Percentiles rank a stretch among this genome's conserved stretches.
These are phyloP conservation scores for Oryzias sinensis DNA, from an alignment of 2,797 vertebrate species.

Conservation along the genomic window DNA sequence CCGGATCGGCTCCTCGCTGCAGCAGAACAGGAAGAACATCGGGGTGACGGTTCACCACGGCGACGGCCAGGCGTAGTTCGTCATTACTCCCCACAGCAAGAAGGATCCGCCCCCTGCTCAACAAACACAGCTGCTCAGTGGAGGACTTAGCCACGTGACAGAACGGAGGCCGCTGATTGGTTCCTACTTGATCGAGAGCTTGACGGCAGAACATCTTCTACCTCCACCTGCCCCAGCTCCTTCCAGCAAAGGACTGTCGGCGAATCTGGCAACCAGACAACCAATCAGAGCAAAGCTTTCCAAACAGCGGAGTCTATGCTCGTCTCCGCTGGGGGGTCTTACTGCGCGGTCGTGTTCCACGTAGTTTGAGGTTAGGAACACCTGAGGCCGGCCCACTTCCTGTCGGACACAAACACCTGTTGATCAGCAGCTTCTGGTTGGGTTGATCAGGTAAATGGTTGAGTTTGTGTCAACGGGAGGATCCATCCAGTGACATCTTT, in stretches of 20 bases:
- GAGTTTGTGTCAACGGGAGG: not conserved
- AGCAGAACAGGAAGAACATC: constrained; percentile 78
- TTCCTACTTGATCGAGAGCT: constrained; percentile 80
- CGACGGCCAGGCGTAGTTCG: constrained; percentile 71
- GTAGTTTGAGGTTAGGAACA: not conserved
- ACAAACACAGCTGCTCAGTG: not conserved
- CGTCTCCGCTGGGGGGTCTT: not conserved
- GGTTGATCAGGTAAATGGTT: not conserved
- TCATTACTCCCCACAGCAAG: constrained; percentile 70
- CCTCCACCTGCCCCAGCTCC: constrained; percentile 78
- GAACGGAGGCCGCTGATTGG: not conserved
- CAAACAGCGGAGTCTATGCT: not conserved
- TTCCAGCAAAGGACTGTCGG: constrained; percentile 73
- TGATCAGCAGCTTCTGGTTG: not conserved
- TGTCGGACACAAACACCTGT: constrained; percentile 9
- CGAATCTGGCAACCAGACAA: constrained; percentile 24
- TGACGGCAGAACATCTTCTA: too few relatives aligned
- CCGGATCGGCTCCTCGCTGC: constrained; percentile 77
- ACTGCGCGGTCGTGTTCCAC: constrained; percentile 8
- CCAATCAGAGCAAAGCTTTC: constrained; percentile 16
- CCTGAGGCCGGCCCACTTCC: constrained; percentile 13
- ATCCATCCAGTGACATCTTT: too few relatives aligned
- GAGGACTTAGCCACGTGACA: not conserved
- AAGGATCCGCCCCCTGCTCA: constrained; percentile 83
- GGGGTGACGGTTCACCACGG: constrained; percentile 73